Base-by-base conservation (phyloP, 2,888 invertebrate species). In the Nomada ruficornis region DNA sequence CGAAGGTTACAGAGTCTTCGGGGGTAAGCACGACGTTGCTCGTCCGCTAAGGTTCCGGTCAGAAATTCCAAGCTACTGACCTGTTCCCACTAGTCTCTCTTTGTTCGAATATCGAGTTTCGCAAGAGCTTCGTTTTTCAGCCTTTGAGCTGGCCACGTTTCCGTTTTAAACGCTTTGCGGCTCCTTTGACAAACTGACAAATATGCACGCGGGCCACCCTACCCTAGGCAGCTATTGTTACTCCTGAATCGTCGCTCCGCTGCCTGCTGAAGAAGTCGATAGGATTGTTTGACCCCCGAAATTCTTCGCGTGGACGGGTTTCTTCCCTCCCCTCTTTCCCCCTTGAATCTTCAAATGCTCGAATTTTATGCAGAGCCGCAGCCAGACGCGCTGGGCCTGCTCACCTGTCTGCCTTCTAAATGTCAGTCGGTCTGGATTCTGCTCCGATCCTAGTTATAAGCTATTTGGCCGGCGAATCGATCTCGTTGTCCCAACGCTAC, bases 1-100 rank as follows among this genome's bases (percentile, higher is more conserved):
- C 82, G 88, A 83, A 85, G 87, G 82, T 80, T 78, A 59, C 71
- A 64, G 59, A 68, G 60, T 81, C 77, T 77, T 85, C 83, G 64
- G 78, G 78, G 81, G 74, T 84, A 88, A 62, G 42, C 80, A 44
- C 73, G 52, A 50, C 63, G 74, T 57, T 69, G 63, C 68, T 36
- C 20, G 72, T 20, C 29, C 55, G 69, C 13, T 73, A 70, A 47
- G 44, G 79, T 83, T 84, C 84, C 84, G 84, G 76, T 83, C 80
- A 74, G 77, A 29, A 59, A 83, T 84, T 75, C 65, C 64, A 20
- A 55, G 63, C 47, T 52, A 26, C 64, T 60, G 68, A 50, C 57
- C 75, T 44, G 50, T 68, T 65, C 75, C 57, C 59, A 29, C 50
- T 23, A 57, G 59, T 42, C 59, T 29, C 59, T 78, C 67, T 63